A percentile compares a stretch with the other conserved stretches of the same genome.
Conservation (phyloP, 2,113 vertebrate species). For the Onychorhynchus coronatus region DNA sequence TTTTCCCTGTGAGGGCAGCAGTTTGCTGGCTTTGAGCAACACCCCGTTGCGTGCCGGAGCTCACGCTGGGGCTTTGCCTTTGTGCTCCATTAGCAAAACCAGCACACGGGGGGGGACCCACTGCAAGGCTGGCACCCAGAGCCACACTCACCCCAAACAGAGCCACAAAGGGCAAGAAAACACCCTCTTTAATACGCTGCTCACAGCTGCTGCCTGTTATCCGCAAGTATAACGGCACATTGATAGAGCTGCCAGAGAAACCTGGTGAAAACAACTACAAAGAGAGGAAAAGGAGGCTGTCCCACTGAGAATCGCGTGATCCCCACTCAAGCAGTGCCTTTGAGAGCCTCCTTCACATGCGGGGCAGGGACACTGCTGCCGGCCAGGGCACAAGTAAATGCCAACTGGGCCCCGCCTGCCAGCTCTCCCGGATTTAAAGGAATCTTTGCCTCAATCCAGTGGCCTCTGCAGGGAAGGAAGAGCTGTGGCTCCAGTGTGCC, state of each 20-base stretch:
- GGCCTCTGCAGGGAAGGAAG: background rate
- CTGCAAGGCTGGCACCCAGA: background rate
- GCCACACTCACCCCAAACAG: background rate
- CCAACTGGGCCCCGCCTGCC: background rate
- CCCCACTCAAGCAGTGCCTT: background rate
- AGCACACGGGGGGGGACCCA: background rate
- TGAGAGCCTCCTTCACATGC: conserved; percentile 11
- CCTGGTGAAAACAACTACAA: background rate
- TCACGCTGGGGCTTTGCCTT: background rate
- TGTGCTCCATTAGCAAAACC: background rate
- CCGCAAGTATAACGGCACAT: background rate
- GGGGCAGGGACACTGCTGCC: background rate
- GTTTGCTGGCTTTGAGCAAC: background rate
- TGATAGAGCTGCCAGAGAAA: conserved; percentile 13
- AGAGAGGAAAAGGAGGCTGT: background rate
- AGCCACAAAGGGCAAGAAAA: background rate
- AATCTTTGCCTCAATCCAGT: background rate
- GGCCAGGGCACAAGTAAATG: background rate
- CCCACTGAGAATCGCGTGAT: background rate
- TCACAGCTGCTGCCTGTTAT: background rate
- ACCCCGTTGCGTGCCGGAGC: background rate
- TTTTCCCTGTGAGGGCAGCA: background rate
- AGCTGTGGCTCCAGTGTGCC: background rate
- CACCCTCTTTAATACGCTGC: background rate
- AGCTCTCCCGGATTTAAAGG: background rate